Base-by-base conservation (phyloP, 2,113 vertebrate genomes). In the Channa argus region DNA sequence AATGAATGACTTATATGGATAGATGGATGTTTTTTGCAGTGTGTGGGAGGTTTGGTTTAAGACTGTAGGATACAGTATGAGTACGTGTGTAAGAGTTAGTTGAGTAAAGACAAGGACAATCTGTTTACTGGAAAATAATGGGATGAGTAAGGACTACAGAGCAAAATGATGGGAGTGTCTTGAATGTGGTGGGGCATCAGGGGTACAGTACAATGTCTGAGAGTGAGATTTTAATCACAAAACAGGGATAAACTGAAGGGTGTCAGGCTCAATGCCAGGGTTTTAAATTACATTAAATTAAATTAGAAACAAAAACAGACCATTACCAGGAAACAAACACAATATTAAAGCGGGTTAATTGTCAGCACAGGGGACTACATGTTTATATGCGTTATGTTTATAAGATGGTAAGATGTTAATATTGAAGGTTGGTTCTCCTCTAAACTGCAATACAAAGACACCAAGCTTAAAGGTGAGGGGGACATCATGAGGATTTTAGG, bases 21-120 rank as follows among this genome's bases (percentile, higher is more conserved):
- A 76, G 63, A 83, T 88, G 88, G 86, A 86, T 86, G 54, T 74
- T 84, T 86, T 89, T 87, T 89, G 89, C 86, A 89, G 88, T 49
- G 80, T 69, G 65, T 38, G 14, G 59, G 14, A 55, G 77, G 58
- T 77, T 74, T 80, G 53, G 54, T 60, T 52, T 53, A 33, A 62
- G 66, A 72, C 45, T 68, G 50, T 38, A 71, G 46, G 44, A 33
- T 36, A 24, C 24, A 24, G 24, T 24, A 81, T 75, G 75, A 81
- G 63, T 36, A 60, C 54, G 70, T 80, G 41, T 73, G 41, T 36
- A 52, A 54, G 53, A 76, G 63, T 78, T 84, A 83, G 69, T 80
- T 79, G 53, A 56, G 68, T 68, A 53, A 74, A 67, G 84, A 87
- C 83, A 63, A 83, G 50, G 47, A 75, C 55, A 47, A 14, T 74